Base-by-base conservation (phyloP, 2,113 vertebrate genomes). In the Percina caprodes region DNA sequence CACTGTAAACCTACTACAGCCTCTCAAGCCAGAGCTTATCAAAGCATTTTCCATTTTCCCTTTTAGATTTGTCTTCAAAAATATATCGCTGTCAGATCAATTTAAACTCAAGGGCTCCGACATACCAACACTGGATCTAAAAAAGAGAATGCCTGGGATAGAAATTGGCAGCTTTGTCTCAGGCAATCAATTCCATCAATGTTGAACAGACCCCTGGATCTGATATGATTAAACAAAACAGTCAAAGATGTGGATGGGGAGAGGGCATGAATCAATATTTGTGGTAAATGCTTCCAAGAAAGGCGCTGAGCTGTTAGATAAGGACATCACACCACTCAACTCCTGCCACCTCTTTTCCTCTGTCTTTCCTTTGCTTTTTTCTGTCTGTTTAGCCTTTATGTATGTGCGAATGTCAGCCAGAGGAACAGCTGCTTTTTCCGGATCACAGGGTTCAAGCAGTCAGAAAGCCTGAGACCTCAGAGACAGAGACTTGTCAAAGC, bases 211-310 rank as follows among this genome's bases (percentile, higher is more conserved):
- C 85, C 70, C 89, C 76, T 74, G 82, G 86, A 90, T 85, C 91
- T 92, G 86, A 92, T 89, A 88, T 91, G 85, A 92, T 92, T 91
- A 90, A 92, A 92, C 71, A 85, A 86, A 70, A 6, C 75, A 87
- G 84, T 70, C 55, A 60, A 65, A 63, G 48, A 78, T n/a, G 19
- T 39, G 52, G 33, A 13, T 4, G 58, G 26, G 26, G 51, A 46
- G 33, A 55, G 51, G 24, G 8, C 62, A 74, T 16, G 74, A 82
- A 93, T 93, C 90, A 61, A 92, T 91, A 89, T 70, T 52, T 77
- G 72, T 52, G 80, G 88, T 89, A 91, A 90, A 86, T 46, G 77
- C 84, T 80, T 84, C 81, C 80, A 82, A 79, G 56, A 80, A 67
- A 71, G 19, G 45, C 42, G 23, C 70, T 61, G 59, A 78, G 75